phyloP scores from a whole-genome alignment of 2,888 invertebrate genomes.

The Protula sp. region DNA sequence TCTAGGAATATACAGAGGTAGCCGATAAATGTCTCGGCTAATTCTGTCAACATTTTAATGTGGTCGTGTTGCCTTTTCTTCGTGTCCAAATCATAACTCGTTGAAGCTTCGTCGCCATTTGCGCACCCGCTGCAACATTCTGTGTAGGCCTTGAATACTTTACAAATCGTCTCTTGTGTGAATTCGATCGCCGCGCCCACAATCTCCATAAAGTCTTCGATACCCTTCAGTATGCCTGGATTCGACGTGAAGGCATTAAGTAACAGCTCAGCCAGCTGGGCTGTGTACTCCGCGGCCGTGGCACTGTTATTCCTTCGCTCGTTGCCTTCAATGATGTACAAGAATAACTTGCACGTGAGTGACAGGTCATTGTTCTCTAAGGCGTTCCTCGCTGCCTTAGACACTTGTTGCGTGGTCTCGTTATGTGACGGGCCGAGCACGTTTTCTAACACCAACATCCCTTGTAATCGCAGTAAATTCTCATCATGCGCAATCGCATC shows the following conservation, averaged over 20 bases:
- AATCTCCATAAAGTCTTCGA: conserved; percentile 3
- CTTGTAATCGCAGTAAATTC: conserved; percentile 60
- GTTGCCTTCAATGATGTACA: conserved; percentile 11
- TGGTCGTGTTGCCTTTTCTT: conserved; percentile 4
- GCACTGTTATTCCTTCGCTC: conserved; percentile 7
- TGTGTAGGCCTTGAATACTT: conserved; percentile 46
- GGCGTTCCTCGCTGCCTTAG: conserved; percentile 9
- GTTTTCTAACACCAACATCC: conserved; percentile 12
- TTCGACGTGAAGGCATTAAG: conserved; percentile 18
- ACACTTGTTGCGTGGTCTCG: conserved; percentile 14
- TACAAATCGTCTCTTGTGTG: conserved; percentile 14
- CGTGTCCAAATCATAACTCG: background rate
- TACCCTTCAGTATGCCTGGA: conserved; percentile 1
- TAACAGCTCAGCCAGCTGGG: conserved; percentile 53
- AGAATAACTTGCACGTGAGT: conserved; percentile 14
- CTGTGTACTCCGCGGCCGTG: conserved; percentile 60
- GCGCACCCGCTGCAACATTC: background rate
- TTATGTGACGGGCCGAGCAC: conserved; percentile 17
- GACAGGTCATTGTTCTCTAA: conserved; percentile 12
- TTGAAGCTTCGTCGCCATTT: conserved; percentile 1
- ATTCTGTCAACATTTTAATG: conserved; percentile 9
- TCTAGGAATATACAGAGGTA: conserved; percentile 12
- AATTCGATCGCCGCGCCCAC: conserved; percentile 26
- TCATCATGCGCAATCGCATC: conserved; percentile 27
- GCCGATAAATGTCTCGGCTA: conserved; percentile 12